Conservation (phyloP, 2,113 vertebrate species). For the Salminus brasiliensis region DNA sequence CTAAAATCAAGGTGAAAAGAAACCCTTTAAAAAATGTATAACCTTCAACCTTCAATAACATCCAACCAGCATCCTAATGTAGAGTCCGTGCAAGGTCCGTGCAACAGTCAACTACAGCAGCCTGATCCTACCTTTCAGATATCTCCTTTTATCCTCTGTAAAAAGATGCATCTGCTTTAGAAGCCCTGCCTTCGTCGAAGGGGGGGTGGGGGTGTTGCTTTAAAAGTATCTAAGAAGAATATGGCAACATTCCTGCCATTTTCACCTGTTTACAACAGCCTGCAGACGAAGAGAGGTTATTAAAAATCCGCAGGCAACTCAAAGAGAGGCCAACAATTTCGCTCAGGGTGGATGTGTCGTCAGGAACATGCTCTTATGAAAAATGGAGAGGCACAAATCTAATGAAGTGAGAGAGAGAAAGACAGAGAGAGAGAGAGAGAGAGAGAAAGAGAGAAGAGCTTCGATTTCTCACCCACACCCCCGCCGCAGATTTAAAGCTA, state of each 20-base stretch:
- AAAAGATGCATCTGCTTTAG: constrained; percentile 57
- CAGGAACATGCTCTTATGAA: constrained; percentile 17
- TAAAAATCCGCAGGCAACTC: not conserved
- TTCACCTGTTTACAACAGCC: not conserved
- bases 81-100: too few relatives aligned
- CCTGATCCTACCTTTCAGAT: constrained; percentile 47
- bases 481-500: constrained; percentile 61
- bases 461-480: constrained; percentile 57
- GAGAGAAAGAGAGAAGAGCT: constrained; percentile 35
- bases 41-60: not conserved
- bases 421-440: constrained; percentile 22
- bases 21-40: not conserved
- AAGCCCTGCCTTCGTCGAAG: not conserved
- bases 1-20: not conserved
- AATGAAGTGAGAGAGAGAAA: constrained; percentile 39
- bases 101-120: not conserved
- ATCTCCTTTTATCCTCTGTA: constrained; percentile 48
- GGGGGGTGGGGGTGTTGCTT: not conserved
- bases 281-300: not conserved
- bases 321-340: constrained; percentile 13
- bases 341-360: not conserved
- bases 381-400: constrained; percentile 39
- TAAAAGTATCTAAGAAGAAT: not conserved
- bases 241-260: not conserved
- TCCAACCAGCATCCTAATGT: constrained; percentile 1